Percentiles rank a stretch among this genome's conserved stretches.
phyloP scores from a whole-genome alignment of 2,888 invertebrate genomes.

The Drosophila silvestris region DNA sequence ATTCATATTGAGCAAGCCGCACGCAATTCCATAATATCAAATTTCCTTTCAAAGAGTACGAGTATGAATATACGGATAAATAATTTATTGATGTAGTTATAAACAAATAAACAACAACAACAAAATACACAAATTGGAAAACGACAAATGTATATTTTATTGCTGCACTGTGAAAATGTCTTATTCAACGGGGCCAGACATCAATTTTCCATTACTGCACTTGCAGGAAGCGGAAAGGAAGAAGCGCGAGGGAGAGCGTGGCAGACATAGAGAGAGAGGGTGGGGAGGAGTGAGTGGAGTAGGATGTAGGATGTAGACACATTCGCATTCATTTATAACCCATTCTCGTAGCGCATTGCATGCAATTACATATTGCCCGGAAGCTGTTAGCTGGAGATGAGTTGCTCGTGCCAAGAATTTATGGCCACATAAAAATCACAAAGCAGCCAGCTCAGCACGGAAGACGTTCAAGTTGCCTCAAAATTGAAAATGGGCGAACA shows the following conservation, averaged over 20 bases:
- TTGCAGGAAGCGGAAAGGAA: slow-evolving; percentile 4
- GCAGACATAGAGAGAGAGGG: neutral
- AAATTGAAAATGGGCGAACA: slow-evolving; percentile 48
- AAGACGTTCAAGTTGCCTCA: slow-evolving; percentile 34
- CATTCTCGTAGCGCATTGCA: slow-evolving; percentile 50
- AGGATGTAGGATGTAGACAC: slow-evolving; percentile 19
- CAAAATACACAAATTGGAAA: slow-evolving; percentile 80
- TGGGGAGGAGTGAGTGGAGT: neutral
- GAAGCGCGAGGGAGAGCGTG: neutral
- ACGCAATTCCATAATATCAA: slow-evolving; percentile 64
- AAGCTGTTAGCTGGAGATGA: slow-evolving; percentile 37
- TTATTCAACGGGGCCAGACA: slow-evolving; percentile 36
- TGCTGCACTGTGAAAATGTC: slow-evolving; percentile 30
- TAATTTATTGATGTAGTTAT: slow-evolving; percentile 81
- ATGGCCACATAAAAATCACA: slow-evolving; percentile 75
- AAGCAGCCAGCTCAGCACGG: slow-evolving; percentile 37
- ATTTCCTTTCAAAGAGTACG: slow-evolving; percentile 65
- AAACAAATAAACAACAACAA: slow-evolving; percentile 66
- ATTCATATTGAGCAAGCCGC: slow-evolving; percentile 15
- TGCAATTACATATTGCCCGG: slow-evolving; percentile 52
- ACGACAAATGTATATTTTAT: slow-evolving; percentile 61
- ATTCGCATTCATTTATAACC: slow-evolving; percentile 61
- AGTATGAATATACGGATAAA: slow-evolving; percentile 66
- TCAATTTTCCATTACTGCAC: slow-evolving; percentile 40
- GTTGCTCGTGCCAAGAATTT: slow-evolving; percentile 53